Evolutionary conservation across 2,113 vertebrate genomes (phyloP).

Genomic region (Oplegnathus fasciatus): DNA sequence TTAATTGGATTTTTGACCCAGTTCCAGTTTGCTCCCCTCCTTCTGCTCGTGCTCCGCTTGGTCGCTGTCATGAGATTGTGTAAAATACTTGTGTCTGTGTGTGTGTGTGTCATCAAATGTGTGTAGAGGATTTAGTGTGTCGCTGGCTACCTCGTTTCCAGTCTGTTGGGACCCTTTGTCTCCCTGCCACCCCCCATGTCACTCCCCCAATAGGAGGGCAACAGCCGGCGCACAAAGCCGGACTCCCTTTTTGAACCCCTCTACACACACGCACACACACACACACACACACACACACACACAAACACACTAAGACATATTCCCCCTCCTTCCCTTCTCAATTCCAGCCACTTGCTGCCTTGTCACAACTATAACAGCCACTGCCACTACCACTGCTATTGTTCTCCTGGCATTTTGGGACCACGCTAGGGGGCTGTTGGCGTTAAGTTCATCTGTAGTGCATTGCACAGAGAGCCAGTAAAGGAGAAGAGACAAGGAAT

Average conservation of each 20-base stretch:
- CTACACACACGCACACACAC: conserved; percentile 22
- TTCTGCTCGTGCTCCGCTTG: conserved; percentile 28
- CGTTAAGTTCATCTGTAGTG: conserved; percentile 57
- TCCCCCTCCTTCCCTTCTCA: conserved; percentile 35
- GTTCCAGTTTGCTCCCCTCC: conserved; percentile 66
- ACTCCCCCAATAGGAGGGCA: conserved; percentile 31
- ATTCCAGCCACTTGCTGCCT: conserved; percentile 59
- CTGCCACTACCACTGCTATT: conserved; percentile 40
- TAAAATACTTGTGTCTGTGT: conserved; percentile 27
- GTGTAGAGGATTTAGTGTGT: conserved; percentile 56
- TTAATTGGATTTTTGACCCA: conserved; percentile 83
- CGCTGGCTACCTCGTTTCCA: conserved; percentile 47
- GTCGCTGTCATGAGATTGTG: conserved; percentile 46
- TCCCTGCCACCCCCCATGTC: conserved; percentile 24
- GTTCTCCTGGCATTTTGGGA: conserved; percentile 50
- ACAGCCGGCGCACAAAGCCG: conserved; percentile 62
- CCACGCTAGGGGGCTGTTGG: conserved; percentile 31
- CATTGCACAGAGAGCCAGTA: conserved; percentile 20
- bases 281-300: conserved; percentile 19
- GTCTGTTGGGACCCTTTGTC: conserved; percentile 69
- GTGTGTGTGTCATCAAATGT: conserved; percentile 25
- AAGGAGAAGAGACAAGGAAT: conserved; percentile 44
- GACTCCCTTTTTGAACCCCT: conserved; percentile 46
- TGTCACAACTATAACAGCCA: conserved; percentile 52
- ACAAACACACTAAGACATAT: not conserved